Evolutionary conservation across 2,888 invertebrate species (phyloP).

Genomic region (Abscondita cerata): DNA sequence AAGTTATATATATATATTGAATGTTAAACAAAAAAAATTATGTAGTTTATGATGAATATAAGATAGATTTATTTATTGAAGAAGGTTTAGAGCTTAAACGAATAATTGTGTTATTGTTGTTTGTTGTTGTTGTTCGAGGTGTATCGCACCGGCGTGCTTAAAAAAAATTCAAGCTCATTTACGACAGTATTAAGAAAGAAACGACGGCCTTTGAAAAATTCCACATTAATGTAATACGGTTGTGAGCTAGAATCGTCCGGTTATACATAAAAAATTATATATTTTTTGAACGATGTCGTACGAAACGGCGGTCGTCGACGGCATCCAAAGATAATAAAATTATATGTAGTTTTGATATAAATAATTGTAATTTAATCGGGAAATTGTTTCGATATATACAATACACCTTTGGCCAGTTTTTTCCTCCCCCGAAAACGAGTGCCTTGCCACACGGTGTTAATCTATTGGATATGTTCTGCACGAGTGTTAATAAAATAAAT

Average conservation of each 20-base stretch:
- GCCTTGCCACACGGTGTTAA: conserved; percentile 38
- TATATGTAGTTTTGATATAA: not conserved
- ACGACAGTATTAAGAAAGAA: conserved; percentile 27
- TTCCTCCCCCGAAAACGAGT: conserved; percentile 29
- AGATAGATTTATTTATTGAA: conserved; percentile 10
- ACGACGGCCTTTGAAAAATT: conserved; percentile 19
- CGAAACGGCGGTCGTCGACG: no score
- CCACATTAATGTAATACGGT: no score
- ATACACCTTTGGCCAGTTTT: not conserved
- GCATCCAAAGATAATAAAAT: no score
- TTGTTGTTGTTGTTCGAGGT: not conserved
- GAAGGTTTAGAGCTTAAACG: not conserved
- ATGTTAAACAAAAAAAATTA: conserved; percentile 20
- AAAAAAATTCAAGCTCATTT: conserved; percentile 22
- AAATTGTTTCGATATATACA: not conserved
- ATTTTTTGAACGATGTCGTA: no score
- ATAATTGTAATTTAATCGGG: not conserved
- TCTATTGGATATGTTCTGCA: conserved; percentile 38
- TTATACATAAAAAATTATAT: no score
- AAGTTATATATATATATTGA: conserved; percentile 24
- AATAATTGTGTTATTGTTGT: not conserved
- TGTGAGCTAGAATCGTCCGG: no score
- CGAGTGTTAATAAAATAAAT: conserved; percentile 39
- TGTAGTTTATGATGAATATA: conserved; percentile 18
- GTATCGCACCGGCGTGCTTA: conserved; percentile 25